These are phyloP conservation scores for Gorsachius magnificus DNA, from an alignment of 2,797 vertebrate species.

Conservation along the genomic window DNA sequence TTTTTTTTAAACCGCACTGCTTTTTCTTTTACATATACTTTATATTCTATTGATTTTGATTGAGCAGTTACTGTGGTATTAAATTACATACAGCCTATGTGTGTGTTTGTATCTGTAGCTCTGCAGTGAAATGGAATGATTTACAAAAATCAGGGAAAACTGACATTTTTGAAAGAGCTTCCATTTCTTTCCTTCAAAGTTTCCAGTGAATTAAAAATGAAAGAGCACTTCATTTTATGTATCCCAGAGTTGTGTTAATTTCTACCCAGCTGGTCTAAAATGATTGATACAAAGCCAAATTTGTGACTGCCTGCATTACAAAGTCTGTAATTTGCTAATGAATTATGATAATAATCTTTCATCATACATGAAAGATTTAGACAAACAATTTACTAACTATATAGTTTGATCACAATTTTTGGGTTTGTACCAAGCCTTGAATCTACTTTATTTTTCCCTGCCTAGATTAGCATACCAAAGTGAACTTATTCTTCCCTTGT, in stretches of 20 bases:
- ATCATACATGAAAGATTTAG: constrained; percentile 83
- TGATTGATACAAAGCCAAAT: constrained; percentile 83
- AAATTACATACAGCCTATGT: not conserved
- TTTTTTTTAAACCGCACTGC: not conserved
- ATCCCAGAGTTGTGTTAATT: constrained; percentile 80
- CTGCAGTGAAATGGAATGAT: not conserved
- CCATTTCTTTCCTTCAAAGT: constrained; percentile 76
- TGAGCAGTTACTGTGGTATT: not conserved
- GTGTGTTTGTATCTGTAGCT: not conserved
- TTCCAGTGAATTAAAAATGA: constrained; percentile 78
- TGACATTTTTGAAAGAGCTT: constrained; percentile 71
- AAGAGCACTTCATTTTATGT: constrained; percentile 77
- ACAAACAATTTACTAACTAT: constrained; percentile 81
- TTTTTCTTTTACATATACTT: not conserved
- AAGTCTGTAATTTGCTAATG: constrained; percentile 84
- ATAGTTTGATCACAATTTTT: constrained; percentile 80
- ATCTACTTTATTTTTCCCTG: constrained; percentile 65
- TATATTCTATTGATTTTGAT: not conserved
- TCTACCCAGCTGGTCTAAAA: constrained; percentile 79
- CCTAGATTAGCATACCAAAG: constrained; percentile 38
- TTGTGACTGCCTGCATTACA: constrained; percentile 80
- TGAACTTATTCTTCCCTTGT: constrained; percentile 29
- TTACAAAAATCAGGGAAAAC: constrained; percentile 58
- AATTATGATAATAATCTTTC: constrained; percentile 84
- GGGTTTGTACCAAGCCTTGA: constrained; percentile 72